Evolutionary conservation across 1,140 invertebrate species (phyloP).

Genomic region (Aricia agestis): DNA sequence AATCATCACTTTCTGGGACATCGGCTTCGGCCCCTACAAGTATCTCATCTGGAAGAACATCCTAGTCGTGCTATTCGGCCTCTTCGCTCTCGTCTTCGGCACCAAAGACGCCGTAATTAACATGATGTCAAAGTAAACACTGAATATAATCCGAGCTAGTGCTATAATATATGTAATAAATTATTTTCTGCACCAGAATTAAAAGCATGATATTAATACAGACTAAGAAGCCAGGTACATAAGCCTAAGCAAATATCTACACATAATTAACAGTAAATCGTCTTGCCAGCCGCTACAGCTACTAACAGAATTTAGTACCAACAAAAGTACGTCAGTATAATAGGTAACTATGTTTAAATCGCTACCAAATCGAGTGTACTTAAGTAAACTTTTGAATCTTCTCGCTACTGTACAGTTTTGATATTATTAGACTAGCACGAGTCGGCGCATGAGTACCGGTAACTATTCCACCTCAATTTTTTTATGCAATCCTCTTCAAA

Average conservation of each 20-base stretch:
- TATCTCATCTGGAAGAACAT: constrained; percentile 88
- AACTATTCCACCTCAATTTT: too few relatives aligned
- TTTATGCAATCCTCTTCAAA: too few relatives aligned
- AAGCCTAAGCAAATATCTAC: not conserved
- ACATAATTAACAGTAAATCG: not conserved
- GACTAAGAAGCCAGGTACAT: not conserved
- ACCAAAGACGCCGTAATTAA: constrained; percentile 85
- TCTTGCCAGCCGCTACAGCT: not conserved
- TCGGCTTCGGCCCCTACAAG: constrained; percentile 82
- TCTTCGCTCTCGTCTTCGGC: constrained; percentile 87
- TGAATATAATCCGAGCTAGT: not conserved
- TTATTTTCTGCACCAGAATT: not conserved
- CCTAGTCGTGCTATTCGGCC: constrained; percentile 83
- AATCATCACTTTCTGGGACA: constrained; percentile 86
- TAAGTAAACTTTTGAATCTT: too few relatives aligned
- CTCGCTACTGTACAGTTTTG: too few relatives aligned
- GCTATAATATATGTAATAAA: not conserved
- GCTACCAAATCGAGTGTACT: too few relatives aligned
- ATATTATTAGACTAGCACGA: too few relatives aligned
- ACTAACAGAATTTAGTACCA: not conserved
- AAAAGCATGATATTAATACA: not conserved
- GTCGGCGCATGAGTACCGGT: too few relatives aligned
- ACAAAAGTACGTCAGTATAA: too few relatives aligned
- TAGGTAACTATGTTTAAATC: too few relatives aligned
- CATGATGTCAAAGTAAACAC: constrained; percentile 70